Base-by-base conservation (phyloP, 2,797 vertebrate species). In the Amphiprion clarkii region DNA sequence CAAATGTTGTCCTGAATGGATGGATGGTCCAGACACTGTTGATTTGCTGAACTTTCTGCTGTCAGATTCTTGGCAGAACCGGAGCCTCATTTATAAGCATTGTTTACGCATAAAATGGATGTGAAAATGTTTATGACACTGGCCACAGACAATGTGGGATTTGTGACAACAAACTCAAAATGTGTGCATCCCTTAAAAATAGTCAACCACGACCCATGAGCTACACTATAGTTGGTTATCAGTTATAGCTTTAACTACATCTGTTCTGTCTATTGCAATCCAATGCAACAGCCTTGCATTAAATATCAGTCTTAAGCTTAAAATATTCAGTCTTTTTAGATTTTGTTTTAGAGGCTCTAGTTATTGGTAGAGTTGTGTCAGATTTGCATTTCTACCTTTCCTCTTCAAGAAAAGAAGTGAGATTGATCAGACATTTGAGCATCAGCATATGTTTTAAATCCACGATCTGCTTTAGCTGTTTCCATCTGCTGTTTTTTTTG, bases 41-140 rank as follows among this genome's bases (percentile, higher is more conserved):
- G 56, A 71, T 44, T 52, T 16, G 63, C 62, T 63, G 62, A 59
- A 69, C 62, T 46, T 74, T 70, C 19, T 71, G 71, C 58, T 76
- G 68, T 60, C 56, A 40, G 23, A 10, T 21, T 63, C 59, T 68
- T 73, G 59, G 75, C 68, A 72, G 67, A 76, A 42, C 40, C 3
- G n/a, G 1, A 5, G 25, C 23, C 67, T 69, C n/a, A 73, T 84
- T 84, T 74, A 71, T 76, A 57, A 84, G 74, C 46, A 54, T 9
- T 71, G 67, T 84, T 71, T 58, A 63, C 36, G 49, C 63, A 72
- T 44, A 83, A 78, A 60, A 49, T 3, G 16, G 58, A 74, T 76
- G 71, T 48, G 78, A 64, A 70, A 49, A 68, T 81, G 44, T 82
- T 63, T 44, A 52, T 44, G 78, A 64, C 53, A 63, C 25, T 61